Evolutionary conservation across 2,888 invertebrate species (phyloP).

Genomic region (Watsonalla cultraria): DNA sequence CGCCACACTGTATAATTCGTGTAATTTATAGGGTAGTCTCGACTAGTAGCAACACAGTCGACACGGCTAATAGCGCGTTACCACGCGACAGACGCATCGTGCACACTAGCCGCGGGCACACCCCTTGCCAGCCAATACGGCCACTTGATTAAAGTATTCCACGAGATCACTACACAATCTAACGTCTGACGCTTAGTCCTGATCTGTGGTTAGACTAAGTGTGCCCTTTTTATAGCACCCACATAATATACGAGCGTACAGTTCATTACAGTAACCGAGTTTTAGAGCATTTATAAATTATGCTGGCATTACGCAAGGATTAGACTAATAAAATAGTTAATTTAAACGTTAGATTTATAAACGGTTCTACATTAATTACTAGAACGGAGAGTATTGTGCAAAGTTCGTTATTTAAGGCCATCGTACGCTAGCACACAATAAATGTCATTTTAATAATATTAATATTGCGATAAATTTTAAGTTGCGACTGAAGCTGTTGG

Average conservation of each 20-base stretch:
- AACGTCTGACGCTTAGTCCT: conserved; percentile 17
- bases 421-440: conserved; percentile 30
- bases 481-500: conserved; percentile 35
- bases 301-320: not conserved
- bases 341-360: not conserved
- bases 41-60: conserved; percentile 62
- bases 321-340: not conserved
- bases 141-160: conserved; percentile 47
- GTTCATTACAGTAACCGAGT: not conserved
- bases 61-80: conserved; percentile 66
- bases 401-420: conserved; percentile 2
- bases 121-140: conserved; percentile 28
- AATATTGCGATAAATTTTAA: conserved; percentile 44
- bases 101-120: conserved; percentile 30
- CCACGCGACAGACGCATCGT: conserved; percentile 70
- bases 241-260: not conserved
- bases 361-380: not conserved
- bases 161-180: conserved; percentile 36
- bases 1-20: conserved; percentile 71
- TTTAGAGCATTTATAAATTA: not conserved
- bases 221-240: conserved; percentile 7
- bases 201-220: conserved; percentile 17
- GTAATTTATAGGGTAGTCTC: conserved; percentile 66
- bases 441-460: conserved; percentile 46
- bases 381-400: not conserved